These are phyloP conservation scores for Amaurobius ferox DNA, from an alignment of 2,888 invertebrate species.

Conservation along the genomic window DNA sequence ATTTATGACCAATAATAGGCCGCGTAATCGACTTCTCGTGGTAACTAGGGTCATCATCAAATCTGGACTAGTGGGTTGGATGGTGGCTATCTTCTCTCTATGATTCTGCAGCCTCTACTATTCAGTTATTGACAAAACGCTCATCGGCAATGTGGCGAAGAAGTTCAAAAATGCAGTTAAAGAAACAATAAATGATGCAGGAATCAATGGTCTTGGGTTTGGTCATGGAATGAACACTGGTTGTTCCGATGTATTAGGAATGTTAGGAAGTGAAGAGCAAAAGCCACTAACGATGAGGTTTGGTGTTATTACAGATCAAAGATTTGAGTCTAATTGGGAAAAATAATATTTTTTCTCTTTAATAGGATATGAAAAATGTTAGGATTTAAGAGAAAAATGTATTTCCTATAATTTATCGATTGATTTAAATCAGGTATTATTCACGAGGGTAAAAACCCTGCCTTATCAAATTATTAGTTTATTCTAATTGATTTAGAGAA, in stretches of 20 bases:
- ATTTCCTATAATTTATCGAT: too few relatives aligned
- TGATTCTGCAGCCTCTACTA: background rate
- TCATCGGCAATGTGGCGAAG: conserved; percentile 39
- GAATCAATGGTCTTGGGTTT: background rate
- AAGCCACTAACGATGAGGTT: background rate
- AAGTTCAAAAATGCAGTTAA: conserved; percentile 18
- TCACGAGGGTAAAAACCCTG: too few relatives aligned
- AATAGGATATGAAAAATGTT: too few relatives aligned
- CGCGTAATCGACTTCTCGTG: conserved; percentile 37
- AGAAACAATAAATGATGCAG: background rate
- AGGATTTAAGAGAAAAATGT: too few relatives aligned
- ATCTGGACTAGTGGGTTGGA: background rate
- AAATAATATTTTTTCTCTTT: background rate
- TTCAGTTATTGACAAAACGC: conserved; percentile 36
- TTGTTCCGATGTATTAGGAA: background rate
- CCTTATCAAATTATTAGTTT: too few relatives aligned
- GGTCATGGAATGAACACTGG: background rate
- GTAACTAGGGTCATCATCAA: conserved; percentile 55
- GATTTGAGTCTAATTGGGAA: background rate
- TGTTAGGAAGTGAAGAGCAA: background rate
- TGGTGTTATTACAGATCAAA: background rate
- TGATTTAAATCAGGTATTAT: too few relatives aligned
- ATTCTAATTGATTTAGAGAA: too few relatives aligned
- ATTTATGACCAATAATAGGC: conserved; percentile 66
- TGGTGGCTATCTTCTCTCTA: background rate